Evolutionary conservation across 2,797 vertebrate species (phyloP), one percentile per base, ranked within the genome.

Genomic region (Leptoclinus maculatus): DNA sequence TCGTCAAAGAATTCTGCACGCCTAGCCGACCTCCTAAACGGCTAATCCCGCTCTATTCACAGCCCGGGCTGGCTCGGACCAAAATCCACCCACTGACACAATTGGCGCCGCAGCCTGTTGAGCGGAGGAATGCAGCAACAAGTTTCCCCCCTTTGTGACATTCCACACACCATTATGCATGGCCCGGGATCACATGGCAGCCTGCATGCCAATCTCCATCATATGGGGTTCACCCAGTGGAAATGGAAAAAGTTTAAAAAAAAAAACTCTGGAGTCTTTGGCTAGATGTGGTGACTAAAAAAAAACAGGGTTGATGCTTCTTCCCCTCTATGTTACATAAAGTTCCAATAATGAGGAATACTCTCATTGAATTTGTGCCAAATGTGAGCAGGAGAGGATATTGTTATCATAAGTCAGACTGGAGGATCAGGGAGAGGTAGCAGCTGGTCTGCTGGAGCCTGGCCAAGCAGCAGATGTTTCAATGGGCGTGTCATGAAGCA

Each of bases 51-150:
- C 82, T 86, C 89, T 83, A 91, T 91, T 92, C 89, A 91, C 76
- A 83, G 86, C 60, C 67, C 73, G 4, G 84, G 53, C 87, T 82
- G 71, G 81, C 83, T 89, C 80, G 65, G 72, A 87, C 87, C 76
- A 83, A 49, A 81, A 87, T 87, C 91, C 91, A 80, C 89, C 91
- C 90, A 92, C 91, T 87, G 91, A 93, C 91, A 94, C 94, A 95
- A 94, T 92, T 92, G 92, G 88, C 89, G 70, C 92, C 32, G 75
- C 81, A 90, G 91, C 93, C 89, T 87, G 89, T 91, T 88, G 87
- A 93, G 90, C 25, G 57, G 66, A 91, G 90, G 93, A 95, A 95
- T 93, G 92, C 84, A 83, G 92, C 92, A 93, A 93, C 91, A 94
- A 93, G 91, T 94, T 90, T 14, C 5, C 29, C 29, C 88, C 87